Evolutionary conservation across 1,140 invertebrate species (phyloP), one percentile per base, ranked within the genome.

Genomic region (Cherax quadricarinatus): DNA sequence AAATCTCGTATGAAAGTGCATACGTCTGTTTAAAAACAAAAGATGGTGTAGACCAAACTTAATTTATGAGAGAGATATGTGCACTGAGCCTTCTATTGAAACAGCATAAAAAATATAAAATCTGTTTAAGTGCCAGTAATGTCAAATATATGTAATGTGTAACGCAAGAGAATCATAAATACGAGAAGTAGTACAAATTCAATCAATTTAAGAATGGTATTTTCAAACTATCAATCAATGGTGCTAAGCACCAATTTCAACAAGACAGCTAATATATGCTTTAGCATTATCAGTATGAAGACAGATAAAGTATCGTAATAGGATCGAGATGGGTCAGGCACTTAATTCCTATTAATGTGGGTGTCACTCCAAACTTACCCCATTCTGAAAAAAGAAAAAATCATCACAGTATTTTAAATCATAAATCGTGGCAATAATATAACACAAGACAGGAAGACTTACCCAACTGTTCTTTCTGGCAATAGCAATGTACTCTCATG

Each of bases 321-420:
- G 62, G 62, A 66, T 18, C 18, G 62, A 66, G 62, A 66, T 66
- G 62, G 62, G 14, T 66, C 62, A 66, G 62, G 62, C 62, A 66
- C 62, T 66, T 66, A 66, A 66, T 18, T 66, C 62, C 62, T 66
- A 66, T 66, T 66, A 18, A 66, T 66, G 62, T 66, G 21, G 62
- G 62, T 66, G 62, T 66, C 14, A 66, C 62, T 66, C 62, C 62
- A 66, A 66, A 66, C 62, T 66, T 66, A 66, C 62, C 62, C 62
- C 62, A 66, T 66, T 66, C 62, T 66, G 62, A 66, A 66, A 66
- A 66, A 66, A 66, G 62, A 66, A 66, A 66, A 66, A 66, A 18
- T 14, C 14, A 66, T 66, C 62, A 66, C 62, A 66, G 62, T 66
- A 66, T 18, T 18, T 66, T 5, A 66, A 66, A 66, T 21, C 14